Evolutionary conservation across 2,888 invertebrate genomes (phyloP), one percentile per base, ranked within the genome.

Genomic region (Ophion costatus): DNA sequence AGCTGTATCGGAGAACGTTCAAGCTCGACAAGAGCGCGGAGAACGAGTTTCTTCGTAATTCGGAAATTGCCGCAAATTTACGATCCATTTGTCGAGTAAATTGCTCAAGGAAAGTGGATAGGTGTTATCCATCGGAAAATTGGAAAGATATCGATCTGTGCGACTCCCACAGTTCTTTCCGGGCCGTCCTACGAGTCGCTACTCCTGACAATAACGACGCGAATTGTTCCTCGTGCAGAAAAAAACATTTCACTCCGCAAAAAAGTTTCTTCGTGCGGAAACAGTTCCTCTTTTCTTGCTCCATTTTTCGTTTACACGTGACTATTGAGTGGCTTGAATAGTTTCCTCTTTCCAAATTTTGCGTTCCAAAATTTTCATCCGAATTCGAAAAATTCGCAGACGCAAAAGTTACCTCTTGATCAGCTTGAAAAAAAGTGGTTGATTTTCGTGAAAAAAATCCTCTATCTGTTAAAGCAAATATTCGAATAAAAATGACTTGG

Each of bases 71-170:
- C 22, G n/a, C 38, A 73, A 78, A 82, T 67, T 29, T 71, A 22
- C 45, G 45, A 71, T 24, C 38, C 59, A 38, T 22, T 17, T n/a
- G 20, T 29, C 63, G 51, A 20, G 59, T 10, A 51, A 70, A 51
- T 63, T 70, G 70, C 29, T 29, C 29, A 7, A n/a, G 24, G 29
- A 24, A 70, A 70, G 14, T 64, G 45, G 29, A 22, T 7, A 11
- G 29, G 10, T 57, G 4, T 63, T 42, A 63, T 61, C 22, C 64
- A 45, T 63, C 20, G 71, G 64, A 57, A 82, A 82, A 82, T 79
- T 78, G 73, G 20, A 5, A 14, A 56, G 45, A 42, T 79, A 82
- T 82, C 79, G 82, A 82, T 82, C 77, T 33, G 59, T 17, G 61
- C 70, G 57, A 20, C 29, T 63, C 75, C 11, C 38, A 59, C 59